Conservation (phyloP, 2,888 invertebrate genomes). For the Pinctada fucata region DNA sequence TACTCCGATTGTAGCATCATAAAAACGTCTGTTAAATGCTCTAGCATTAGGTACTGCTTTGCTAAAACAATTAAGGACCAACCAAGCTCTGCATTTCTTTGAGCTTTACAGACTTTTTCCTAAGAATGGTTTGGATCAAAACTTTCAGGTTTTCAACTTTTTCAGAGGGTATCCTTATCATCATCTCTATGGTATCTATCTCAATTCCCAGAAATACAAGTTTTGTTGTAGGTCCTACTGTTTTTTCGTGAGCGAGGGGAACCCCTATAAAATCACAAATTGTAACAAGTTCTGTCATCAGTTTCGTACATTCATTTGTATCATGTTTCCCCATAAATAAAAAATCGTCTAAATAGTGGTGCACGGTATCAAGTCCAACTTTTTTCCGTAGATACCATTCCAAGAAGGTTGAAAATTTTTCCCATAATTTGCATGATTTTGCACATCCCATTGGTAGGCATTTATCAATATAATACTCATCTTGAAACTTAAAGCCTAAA, state of each 20-base stretch:
- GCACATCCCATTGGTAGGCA: conserved; percentile 2
- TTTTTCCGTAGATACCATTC: not conserved
- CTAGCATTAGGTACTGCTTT: not conserved
- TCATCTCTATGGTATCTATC: conserved; percentile 20
- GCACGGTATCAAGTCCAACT: not conserved
- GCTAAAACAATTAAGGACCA: not conserved
- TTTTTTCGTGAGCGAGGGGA: conserved; percentile 15
- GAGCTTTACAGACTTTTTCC: not conserved
- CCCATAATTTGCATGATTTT: conserved; percentile 20
- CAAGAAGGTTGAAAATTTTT: conserved; percentile 6
- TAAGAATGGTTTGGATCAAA: not conserved
- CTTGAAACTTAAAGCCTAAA: conserved; percentile 8
- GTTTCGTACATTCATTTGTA: not conserved
- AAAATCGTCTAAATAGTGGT: conserved; percentile 19
- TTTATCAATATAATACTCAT: not conserved
- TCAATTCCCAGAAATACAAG: conserved; percentile 10
- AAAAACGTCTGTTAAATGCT: not conserved
- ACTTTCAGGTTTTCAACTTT: not conserved
- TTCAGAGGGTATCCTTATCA: conserved; percentile 13
- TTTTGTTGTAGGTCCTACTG: conserved; percentile 5
- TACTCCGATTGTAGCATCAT: not conserved
- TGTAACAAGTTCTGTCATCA: not conserved
- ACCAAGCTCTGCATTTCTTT: not conserved
- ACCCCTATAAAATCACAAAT: not conserved
- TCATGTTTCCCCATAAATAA: not conserved